Conservation (phyloP, 1,140 invertebrate species). For the Papilio polyxenes region DNA sequence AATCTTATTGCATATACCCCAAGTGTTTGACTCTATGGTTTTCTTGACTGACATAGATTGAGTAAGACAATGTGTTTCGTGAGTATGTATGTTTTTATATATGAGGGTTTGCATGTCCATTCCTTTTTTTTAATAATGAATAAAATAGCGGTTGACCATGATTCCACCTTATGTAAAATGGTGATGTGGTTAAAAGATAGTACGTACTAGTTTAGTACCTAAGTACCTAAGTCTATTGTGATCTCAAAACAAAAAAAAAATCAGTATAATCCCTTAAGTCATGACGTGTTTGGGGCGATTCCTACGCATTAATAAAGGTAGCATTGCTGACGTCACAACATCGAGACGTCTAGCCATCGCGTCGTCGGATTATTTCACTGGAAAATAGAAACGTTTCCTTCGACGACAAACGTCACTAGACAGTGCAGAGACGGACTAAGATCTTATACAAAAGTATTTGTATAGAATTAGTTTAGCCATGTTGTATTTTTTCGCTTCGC, state of each 20-base stretch:
- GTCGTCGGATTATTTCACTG: constrained; percentile 2
- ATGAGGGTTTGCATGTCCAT: too few relatives aligned
- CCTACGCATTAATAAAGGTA: background rate
- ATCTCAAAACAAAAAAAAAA: background rate
- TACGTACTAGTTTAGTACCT: too few relatives aligned
- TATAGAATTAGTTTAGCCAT: background rate
- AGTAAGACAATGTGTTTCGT: too few relatives aligned
- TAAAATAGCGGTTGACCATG: too few relatives aligned
- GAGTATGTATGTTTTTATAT: too few relatives aligned
- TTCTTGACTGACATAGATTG: too few relatives aligned
- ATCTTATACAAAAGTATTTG: background rate
- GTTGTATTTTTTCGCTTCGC: background rate
- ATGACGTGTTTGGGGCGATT: background rate
- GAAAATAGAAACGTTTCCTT: constrained; percentile 13
- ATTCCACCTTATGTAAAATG: too few relatives aligned
- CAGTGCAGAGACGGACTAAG: background rate
- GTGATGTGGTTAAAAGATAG: background rate
- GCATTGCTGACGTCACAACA: background rate
- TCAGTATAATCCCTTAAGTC: background rate
- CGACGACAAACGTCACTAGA: background rate
- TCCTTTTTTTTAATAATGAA: too few relatives aligned
- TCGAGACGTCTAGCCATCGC: constrained; percentile 17
- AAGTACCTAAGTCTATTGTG: background rate
- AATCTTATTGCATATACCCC: too few relatives aligned
- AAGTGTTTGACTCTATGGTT: too few relatives aligned